Evolutionary conservation across 2,113 vertebrate species (phyloP), one percentile per base, ranked within the genome.

Genomic region (Ursus arctos): DNA sequence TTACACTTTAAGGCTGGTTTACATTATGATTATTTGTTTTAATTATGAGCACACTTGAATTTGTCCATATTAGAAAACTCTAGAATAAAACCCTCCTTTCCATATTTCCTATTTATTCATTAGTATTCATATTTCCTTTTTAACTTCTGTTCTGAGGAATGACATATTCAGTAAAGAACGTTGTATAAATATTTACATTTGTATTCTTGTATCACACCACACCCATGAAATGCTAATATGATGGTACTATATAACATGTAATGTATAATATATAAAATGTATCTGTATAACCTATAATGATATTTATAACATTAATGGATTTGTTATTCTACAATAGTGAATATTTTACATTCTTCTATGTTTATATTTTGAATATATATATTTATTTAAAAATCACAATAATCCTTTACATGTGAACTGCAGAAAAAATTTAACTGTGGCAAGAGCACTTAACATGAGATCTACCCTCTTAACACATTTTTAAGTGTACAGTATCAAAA

Each of bases 1-100:
- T 89, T 59, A 3, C 80, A 26, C 31, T 96, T 59, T 55, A 51
- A 59, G 96, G 49, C 7, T 24, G 87, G 61, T 49, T 96, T 47
- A 85, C 95, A 91, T 84, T 93, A n/a, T 59, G 96, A 93, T 63
- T 96, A 61, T 87, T 94, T 96, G 76, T 87, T 96, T 91, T 76
- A 84, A 91, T 96, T 72, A 28, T 31, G 40, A 77, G 36, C 15
- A 84, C 36, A 90, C 61, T 90, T 88, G 49, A 87, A 76, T 88
- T 51, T 40, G 88, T 81, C 74, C 65, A 3, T 81, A 80, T 71
- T 59, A 69, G 84, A 43, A 94, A 96, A 43, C 69, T 55, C 81
- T 90, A 76, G 59, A 57, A 21, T 43, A 81, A 84, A 90, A 55
- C 13, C 28, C 21, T 69, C 69, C 86, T 69, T 55, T 15, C 31